Evolutionary conservation across 2,888 invertebrate species (phyloP).

Genomic region (Lottia scabra): DNA sequence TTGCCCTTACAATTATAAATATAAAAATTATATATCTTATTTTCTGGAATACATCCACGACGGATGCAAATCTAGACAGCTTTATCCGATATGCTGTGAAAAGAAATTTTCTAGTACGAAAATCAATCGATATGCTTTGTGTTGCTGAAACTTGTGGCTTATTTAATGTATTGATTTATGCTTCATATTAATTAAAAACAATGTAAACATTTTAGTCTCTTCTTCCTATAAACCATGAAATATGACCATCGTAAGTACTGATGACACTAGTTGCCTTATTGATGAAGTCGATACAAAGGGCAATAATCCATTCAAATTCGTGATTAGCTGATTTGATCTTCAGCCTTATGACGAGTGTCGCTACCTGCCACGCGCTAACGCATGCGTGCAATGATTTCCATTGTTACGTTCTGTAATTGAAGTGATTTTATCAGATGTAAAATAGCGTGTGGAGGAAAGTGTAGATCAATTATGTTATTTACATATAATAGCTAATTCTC

Average conservation of each 20-base stretch:
- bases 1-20: too few relatives aligned
- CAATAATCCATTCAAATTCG: background rate
- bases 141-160: too few relatives aligned
- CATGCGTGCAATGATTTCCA: background rate
- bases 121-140: too few relatives aligned
- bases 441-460: background rate
- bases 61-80: too few relatives aligned
- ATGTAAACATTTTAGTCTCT: too few relatives aligned
- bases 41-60: too few relatives aligned
- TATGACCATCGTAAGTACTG: background rate
- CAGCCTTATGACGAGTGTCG: background rate
- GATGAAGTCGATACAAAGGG: background rate
- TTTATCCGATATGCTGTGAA: too few relatives aligned
- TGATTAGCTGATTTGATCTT: background rate
- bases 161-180: too few relatives aligned
- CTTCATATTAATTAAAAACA: too few relatives aligned
- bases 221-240: background rate
- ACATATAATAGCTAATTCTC: background rate
- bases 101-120: too few relatives aligned
- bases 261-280: conserved; percentile 4
- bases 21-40: too few relatives aligned
- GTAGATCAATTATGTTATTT: background rate
- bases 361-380: background rate
- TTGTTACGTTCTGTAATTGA: background rate
- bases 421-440: background rate